Evolutionary conservation across 2,888 invertebrate genomes (phyloP).

Genomic region (Hofmannophila pseudospretella): DNA sequence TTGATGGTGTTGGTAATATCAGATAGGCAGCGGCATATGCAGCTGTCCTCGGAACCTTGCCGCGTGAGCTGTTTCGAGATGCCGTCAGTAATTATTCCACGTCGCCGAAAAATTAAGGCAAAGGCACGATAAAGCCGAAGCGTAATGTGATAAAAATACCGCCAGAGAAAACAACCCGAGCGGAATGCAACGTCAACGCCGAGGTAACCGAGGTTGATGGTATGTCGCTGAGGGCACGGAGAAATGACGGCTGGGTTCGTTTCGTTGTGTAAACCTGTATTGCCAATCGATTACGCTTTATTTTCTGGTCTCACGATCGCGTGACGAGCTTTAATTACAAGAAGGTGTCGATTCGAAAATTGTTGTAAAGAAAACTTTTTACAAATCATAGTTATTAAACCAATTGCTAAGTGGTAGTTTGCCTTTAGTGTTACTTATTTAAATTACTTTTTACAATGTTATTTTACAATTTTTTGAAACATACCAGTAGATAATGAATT

Average conservation of each 20-base stretch:
- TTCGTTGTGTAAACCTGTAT: slow-evolving; percentile 50
- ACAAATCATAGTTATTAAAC: slow-evolving; percentile 63
- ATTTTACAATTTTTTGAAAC: too few species aligned
- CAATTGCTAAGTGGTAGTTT: slow-evolving; percentile 39
- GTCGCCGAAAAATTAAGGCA: slow-evolving; percentile 64
- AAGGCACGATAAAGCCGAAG: slow-evolving; percentile 54
- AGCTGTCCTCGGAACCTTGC: slow-evolving; percentile 56
- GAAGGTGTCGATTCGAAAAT: slow-evolving; percentile 73
- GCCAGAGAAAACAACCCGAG: slow-evolving; percentile 44
- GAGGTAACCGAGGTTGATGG: slow-evolving; percentile 34
- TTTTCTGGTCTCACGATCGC: slow-evolving; percentile 60
- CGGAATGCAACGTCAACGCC: slow-evolving; percentile 55
- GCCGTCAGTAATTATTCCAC: slow-evolving; percentile 63
- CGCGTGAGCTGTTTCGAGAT: slow-evolving; percentile 51
- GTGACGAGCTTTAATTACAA: slow-evolving; percentile 69
- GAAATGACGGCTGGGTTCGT: slow-evolving; percentile 46
- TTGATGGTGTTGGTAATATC: slow-evolving; percentile 33
- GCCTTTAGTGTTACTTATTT: slow-evolving; percentile 16
- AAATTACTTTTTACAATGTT: slow-evolving; percentile 8
- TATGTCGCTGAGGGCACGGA: slow-evolving; percentile 48
- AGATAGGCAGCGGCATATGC: slow-evolving; percentile 35
- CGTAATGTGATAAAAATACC: slow-evolving; percentile 52
- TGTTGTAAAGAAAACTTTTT: slow-evolving; percentile 49
- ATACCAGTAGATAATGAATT: too few species aligned
- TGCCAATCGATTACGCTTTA: slow-evolving; percentile 66